Evolutionary conservation across 2,797 vertebrate genomes (phyloP).

Genomic region (Argya squamiceps): DNA sequence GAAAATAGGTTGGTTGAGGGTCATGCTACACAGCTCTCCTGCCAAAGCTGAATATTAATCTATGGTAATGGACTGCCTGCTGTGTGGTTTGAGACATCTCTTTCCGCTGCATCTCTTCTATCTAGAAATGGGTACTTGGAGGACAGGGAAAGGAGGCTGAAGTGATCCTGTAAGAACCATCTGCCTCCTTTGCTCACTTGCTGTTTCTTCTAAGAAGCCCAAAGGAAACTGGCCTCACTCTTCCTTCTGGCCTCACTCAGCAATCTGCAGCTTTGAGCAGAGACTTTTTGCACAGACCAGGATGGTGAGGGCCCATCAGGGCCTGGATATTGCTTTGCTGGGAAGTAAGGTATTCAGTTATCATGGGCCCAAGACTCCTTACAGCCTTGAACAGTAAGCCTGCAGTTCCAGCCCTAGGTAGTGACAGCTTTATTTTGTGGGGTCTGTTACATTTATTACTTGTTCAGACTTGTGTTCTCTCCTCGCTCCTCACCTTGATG

Average conservation of each 20-base stretch:
- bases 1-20: neutral
- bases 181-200: neutral
- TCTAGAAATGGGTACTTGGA: neutral
- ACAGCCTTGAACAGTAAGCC: neutral
- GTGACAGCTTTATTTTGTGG: neutral
- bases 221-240: neutral
- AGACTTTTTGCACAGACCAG: neutral
- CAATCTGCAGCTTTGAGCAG: neutral
- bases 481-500: neutral
- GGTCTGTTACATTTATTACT: neutral
- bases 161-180: rapidly evolving
- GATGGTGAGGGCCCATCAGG: neutral
- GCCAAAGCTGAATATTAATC: neutral
- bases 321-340: neutral
- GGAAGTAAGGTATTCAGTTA: neutral
- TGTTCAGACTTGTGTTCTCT: neutral
- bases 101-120: neutral
- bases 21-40: neutral
- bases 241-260: no score
- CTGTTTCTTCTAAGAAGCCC: neutral
- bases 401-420: neutral
- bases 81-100: neutral
- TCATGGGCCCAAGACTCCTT: neutral
- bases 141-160: neutral
- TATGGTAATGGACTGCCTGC: neutral